A percentile compares a stretch with the other conserved stretches of the same genome.
phyloP scores from a whole-genome alignment of 1,140 invertebrate species.

The Cherax destructor region DNA sequence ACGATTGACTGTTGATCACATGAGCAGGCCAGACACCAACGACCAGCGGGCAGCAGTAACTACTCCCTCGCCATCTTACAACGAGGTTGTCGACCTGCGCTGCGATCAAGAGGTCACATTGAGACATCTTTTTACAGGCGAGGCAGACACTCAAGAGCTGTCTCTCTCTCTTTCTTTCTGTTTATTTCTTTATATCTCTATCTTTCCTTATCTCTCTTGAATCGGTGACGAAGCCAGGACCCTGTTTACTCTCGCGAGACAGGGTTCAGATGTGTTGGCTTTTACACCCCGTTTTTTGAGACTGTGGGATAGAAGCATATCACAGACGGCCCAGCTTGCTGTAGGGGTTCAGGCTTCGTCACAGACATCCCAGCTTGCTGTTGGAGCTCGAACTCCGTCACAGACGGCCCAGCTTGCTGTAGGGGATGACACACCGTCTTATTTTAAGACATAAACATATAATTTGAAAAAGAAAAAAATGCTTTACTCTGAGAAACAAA shows the following conservation, averaged over 20 bases:
- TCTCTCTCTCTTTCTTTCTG: too few species aligned
- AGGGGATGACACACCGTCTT: too few species aligned
- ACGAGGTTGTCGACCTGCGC: not conserved
- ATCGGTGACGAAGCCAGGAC: conserved; percentile 1
- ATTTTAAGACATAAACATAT: too few species aligned
- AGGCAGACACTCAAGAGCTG: too few species aligned
- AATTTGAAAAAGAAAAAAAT: not conserved
- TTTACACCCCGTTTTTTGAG: not conserved
- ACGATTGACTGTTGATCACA: not conserved
- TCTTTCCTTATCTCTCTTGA: not conserved
- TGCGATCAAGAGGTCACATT: not conserved
- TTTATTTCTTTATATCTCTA: too few species aligned
- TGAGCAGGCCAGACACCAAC: not conserved
- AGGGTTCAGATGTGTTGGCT: conserved; percentile 29
- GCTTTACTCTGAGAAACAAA: not conserved
- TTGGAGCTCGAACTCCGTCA: not conserved
- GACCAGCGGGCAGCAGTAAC: not conserved
- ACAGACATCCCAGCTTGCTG: not conserved
- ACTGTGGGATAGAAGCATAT: conserved; percentile 26
- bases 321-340: not conserved
- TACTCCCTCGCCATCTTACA: not conserved
- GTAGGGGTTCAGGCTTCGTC: conserved; percentile 1
- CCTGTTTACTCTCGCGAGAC: not conserved
- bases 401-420: not conserved
- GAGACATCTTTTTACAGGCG: not conserved